Evolutionary conservation across 2,888 invertebrate species (phyloP).

Genomic region (Halictus ligatus): DNA sequence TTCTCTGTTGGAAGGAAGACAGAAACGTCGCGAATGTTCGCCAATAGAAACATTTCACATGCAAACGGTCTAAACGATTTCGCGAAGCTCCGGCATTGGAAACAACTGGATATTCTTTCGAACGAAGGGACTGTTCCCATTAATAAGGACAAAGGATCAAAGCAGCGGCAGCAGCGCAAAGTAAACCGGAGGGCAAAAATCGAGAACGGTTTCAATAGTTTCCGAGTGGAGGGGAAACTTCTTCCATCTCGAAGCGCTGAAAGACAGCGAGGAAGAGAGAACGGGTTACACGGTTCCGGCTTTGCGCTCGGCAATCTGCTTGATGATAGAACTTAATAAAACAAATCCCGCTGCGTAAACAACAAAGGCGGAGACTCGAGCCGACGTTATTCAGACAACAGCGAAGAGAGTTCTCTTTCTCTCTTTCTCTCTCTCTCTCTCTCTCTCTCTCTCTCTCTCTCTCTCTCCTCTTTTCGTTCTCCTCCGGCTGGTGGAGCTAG

Average conservation of each 20-base stretch:
- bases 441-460: constrained; percentile 68
- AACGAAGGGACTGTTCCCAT: not conserved
- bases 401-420: constrained; percentile 70
- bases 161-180: not conserved
- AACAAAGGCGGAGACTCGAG: constrained; percentile 74
- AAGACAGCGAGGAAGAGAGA: constrained; percentile 35
- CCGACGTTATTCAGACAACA: constrained; percentile 80
- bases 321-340: constrained; percentile 82
- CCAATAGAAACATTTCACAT: not conserved
- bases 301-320: constrained; percentile 72
- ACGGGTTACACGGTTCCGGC: constrained; percentile 57
- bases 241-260: not conserved
- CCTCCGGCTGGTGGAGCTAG: constrained; percentile 20
- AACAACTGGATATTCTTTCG: not conserved
- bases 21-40: not conserved
- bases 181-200: constrained; percentile 1
- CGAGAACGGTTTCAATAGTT: not conserved
- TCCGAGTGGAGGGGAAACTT: not conserved
- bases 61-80: not conserved
- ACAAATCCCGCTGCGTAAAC: constrained; percentile 82
- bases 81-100: not conserved
- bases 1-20: not conserved
- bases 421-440: constrained; percentile 66
- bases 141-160: not conserved
- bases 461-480: constrained; percentile 44